Conservation (phyloP, 2,797 vertebrate species). For the Xenops minutus region DNA sequence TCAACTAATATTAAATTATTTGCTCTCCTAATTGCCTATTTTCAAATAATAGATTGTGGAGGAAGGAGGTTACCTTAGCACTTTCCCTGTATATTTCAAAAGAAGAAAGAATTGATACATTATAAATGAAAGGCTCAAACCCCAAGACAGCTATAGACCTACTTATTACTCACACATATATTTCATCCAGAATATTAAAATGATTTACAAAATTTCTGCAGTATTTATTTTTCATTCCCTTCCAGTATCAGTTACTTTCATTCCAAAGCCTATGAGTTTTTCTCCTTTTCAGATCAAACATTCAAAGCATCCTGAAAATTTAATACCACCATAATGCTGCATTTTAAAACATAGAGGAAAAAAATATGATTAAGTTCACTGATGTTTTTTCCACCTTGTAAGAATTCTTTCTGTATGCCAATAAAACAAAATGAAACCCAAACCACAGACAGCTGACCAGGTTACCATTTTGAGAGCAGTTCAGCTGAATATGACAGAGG, state of each 20-base stretch:
- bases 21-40: constrained; percentile 33
- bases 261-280: not conserved
- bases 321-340: not conserved
- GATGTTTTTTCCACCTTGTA: not conserved
- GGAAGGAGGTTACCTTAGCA: not conserved
- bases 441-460: not conserved
- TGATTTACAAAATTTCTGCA: not conserved
- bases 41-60: constrained; percentile 7
- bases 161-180: not conserved
- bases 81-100: not conserved
- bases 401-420: not conserved
- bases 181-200: not conserved
- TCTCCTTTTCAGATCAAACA: constrained; percentile 9
- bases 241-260: not conserved
- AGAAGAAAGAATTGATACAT: not conserved
- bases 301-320: not conserved
- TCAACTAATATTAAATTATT: constrained; percentile 49
- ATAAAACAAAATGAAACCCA: not conserved
- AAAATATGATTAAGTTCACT: not conserved
- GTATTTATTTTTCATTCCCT: not conserved
- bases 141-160: not conserved
- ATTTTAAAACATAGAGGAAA: not conserved
- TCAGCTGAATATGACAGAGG: not conserved
- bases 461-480: not conserved
- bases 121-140: not conserved